Conservation (phyloP, 2,888 invertebrate genomes). For the Therioaphis trifolii region DNA sequence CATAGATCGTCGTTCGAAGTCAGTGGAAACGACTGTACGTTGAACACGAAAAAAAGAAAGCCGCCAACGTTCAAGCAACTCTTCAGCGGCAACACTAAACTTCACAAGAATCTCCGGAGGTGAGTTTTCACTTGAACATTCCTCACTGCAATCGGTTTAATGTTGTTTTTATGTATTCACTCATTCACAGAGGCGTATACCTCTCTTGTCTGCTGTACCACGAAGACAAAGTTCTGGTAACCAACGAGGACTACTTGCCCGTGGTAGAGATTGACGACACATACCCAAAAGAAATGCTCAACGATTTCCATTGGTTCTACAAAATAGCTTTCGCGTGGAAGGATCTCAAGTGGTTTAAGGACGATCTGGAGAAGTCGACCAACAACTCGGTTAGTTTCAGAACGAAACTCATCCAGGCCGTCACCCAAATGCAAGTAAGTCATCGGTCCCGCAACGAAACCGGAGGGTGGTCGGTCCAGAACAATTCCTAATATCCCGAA, state of each 20-base stretch:
- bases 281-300: slow-evolving; percentile 89
- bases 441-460: not conserved
- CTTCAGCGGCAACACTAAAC: slow-evolving; percentile 95
- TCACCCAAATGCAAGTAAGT: slow-evolving; percentile 83
- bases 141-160: not conserved
- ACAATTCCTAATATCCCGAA: not conserved
- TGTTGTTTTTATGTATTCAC: too few species aligned
- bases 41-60: slow-evolving; percentile 78
- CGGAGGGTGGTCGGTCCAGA: too few species aligned
- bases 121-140: slow-evolving; percentile 67
- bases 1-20: slow-evolving; percentile 71
- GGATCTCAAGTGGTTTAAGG: slow-evolving; percentile 89
- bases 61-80: slow-evolving; percentile 92
- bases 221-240: slow-evolving; percentile 95
- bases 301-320: slow-evolving; percentile 98
- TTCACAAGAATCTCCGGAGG: slow-evolving; percentile 91
- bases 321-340: slow-evolving; percentile 96
- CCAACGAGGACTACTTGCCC: slow-evolving; percentile 96
- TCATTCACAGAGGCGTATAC: slow-evolving; percentile 84
- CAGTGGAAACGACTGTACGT: slow-evolving; percentile 68
- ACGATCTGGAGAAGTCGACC: slow-evolving; percentile 93
- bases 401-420: slow-evolving; percentile 90
- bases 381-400: slow-evolving; percentile 89
- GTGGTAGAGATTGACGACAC: slow-evolving; percentile 97
- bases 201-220: slow-evolving; percentile 92